Conservation (phyloP, 1,140 invertebrate species). For the Helicoverpa zea region DNA sequence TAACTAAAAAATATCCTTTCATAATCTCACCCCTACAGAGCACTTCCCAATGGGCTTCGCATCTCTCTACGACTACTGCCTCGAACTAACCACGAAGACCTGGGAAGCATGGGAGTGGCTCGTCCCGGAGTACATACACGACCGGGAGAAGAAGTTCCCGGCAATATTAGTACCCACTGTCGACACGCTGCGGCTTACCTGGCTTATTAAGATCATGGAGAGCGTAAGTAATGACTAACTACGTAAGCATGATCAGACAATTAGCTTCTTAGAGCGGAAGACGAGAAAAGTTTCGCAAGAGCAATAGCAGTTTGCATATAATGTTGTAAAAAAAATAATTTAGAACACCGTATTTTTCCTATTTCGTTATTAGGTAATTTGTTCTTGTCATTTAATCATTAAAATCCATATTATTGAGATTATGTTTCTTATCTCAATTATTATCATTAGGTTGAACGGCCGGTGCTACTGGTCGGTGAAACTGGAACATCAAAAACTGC, state of each 20-base stretch:
- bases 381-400: too few relatives aligned
- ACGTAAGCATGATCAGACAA: too few relatives aligned
- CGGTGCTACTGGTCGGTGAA: conserved; percentile 94
- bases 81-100: conserved; percentile 89
- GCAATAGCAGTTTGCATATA: too few relatives aligned
- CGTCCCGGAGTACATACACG: conserved; percentile 92
- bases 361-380: neutral
- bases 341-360: too few relatives aligned
- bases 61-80: conserved; percentile 93
- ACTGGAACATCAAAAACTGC: conserved; percentile 97
- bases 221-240: too few relatives aligned
- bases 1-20: too few relatives aligned
- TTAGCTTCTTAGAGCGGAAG: too few relatives aligned
- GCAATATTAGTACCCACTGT: conserved; percentile 96
- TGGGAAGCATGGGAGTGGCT: conserved; percentile 96
- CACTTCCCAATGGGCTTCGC: conserved; percentile 90
- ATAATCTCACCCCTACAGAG: conserved; percentile 75
- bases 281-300: too few relatives aligned
- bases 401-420: neutral
- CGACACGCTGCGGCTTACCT: conserved; percentile 93
- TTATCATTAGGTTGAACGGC: conserved; percentile 88
- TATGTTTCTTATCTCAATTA: conserved; percentile 9
- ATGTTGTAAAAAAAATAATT: too few relatives aligned
- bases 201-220: conserved; percentile 93
- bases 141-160: conserved; percentile 90